A percentile compares a stretch with the other conserved stretches of the same genome.
Evolutionary conservation across 2,888 invertebrate species (phyloP).

Genomic region (Dorcus parallelipipedus): DNA sequence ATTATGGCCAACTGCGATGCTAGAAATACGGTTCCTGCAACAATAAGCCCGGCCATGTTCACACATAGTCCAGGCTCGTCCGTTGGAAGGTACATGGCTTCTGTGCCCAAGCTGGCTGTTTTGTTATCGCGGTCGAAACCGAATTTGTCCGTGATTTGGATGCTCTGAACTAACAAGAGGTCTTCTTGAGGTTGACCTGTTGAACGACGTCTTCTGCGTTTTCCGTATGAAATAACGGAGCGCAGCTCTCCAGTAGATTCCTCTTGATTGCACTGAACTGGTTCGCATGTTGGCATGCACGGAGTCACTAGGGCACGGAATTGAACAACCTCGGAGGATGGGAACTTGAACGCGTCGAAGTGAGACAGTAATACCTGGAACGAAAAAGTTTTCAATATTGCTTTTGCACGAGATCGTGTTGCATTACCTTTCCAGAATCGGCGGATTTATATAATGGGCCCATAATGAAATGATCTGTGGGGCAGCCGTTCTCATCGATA

Average conservation of each 20-base stretch:
- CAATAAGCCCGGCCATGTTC: constrained; percentile 76
- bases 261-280: constrained; percentile 83
- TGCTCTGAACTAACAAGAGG: constrained; percentile 83
- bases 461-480: constrained; percentile 92
- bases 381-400: constrained; percentile 22
- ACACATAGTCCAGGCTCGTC: constrained; percentile 64
- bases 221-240: constrained; percentile 79
- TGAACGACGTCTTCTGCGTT: constrained; percentile 70
- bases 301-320: constrained; percentile 94
- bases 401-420: neutral
- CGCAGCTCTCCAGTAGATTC: constrained; percentile 80
- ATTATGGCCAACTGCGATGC: constrained; percentile 84
- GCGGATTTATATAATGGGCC: constrained; percentile 84
- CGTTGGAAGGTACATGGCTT: constrained; percentile 69
- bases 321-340: constrained; percentile 90
- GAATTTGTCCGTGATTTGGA: constrained; percentile 90
- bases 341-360: constrained; percentile 96
- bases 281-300: constrained; percentile 90
- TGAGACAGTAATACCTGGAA: constrained; percentile 78
- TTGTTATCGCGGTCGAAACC: constrained; percentile 68
- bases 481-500: constrained; percentile 88
- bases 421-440: constrained; percentile 69
- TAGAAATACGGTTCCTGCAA: constrained; percentile 81
- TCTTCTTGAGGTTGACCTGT: constrained; percentile 63
- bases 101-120: constrained; percentile 54